phyloP scores from a whole-genome alignment of 2,888 invertebrate species.

The Stegophylla sp. region DNA sequence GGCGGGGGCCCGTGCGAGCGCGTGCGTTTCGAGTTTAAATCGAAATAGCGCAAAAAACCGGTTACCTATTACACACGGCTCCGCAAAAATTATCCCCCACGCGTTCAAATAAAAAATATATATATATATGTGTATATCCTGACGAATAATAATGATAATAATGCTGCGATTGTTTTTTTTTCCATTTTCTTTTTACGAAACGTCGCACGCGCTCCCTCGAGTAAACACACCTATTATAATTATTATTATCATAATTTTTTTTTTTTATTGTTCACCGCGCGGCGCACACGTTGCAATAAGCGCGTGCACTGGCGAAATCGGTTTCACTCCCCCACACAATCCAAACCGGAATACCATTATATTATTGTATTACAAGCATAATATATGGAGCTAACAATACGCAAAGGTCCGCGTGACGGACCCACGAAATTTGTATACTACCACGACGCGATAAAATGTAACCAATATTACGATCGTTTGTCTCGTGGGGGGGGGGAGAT shows the following conservation, averaged over 20 bases:
- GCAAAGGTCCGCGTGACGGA: not conserved
- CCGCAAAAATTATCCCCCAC: no score
- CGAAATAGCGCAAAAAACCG: slow-evolving; percentile 34
- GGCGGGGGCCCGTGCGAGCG: no score
- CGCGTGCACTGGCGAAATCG: not conserved
- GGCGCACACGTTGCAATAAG: not conserved
- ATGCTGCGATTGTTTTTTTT: not conserved
- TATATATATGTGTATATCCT: not conserved
- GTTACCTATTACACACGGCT: not conserved
- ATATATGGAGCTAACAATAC: no score
- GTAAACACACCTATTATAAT: no score
- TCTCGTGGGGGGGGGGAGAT: not conserved
- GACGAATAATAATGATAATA: not conserved
- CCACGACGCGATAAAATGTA: not conserved
- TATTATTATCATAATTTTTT: no score
- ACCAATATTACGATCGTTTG: not conserved
- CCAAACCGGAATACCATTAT: not conserved
- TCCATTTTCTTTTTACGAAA: slow-evolving; percentile 13
- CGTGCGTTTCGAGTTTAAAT: not conserved
- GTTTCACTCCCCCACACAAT: not conserved
- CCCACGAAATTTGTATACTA: not conserved
- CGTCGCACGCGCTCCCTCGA: not conserved
- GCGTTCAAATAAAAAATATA: not conserved
- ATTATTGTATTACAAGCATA: no score
- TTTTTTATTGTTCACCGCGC: not conserved